Base-by-base conservation (phyloP, 2,888 invertebrate species). In the Pelosia muscerda region DNA sequence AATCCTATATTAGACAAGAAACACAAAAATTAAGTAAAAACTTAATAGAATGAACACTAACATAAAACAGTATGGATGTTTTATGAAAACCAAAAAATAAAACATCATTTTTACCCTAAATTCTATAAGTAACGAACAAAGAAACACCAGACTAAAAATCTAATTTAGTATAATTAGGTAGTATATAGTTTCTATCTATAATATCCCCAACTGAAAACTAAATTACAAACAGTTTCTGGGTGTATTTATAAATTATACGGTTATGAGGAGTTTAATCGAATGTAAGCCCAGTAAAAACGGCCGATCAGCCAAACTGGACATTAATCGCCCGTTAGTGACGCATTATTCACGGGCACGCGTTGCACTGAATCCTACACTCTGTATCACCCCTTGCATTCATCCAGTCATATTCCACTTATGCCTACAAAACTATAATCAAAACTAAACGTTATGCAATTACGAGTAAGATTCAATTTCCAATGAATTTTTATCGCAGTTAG, bases 341-440 rank as follows among this genome's bases (percentile, higher is more conserved):
- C 92, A 94, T 95, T 95, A 95, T 95, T 95, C 95, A 94, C 90
- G 84, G 90, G 86, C 94, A 95, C 93, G 95, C 92, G 90, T 91
- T 91, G 92, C 93, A 90, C 81, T 86, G 87, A 86, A 87, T 85
- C 88, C 83, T 78, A 89, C 90, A 90, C 88, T 90, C 91, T 86
- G 89, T 85, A 86, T 86, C 88, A 88, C 87, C 89, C 89, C 76
- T 75, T 81, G 80, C 74, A 84, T 76, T 75, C 77, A 82, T 75
- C 68, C 58, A 69, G 66, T 77, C 71, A 76, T 73, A 66, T 54
- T 42, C 68, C 72, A 78, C 77, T 69, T 75, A 81, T 79, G 70
- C 55, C 69, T 42, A 54, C 23, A 49, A 68, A 38, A 10, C 4
- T 5, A 54, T 65, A 81, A 49, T 3, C 59, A 1, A 89, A 70